Percentiles rank a stretch among this genome's conserved stretches.
These are phyloP conservation scores for Platygyra sinensis DNA, from an alignment of 64 coral and sea anemone species.

Conservation along the genomic window DNA sequence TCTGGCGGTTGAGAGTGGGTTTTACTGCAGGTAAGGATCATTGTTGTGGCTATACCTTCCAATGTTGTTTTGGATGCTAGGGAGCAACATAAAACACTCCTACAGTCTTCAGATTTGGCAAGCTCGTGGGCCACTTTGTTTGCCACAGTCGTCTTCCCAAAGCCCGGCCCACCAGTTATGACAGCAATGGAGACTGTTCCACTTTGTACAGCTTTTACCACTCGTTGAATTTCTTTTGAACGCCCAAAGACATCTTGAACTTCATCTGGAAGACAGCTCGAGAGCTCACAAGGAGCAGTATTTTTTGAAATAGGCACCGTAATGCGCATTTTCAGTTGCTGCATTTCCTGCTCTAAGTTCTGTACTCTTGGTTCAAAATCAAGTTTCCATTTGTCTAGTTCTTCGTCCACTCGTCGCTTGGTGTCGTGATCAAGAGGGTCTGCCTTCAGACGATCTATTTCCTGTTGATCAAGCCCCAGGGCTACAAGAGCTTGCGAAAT, in stretches of 20 bases:
- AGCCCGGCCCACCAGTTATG: conserved; percentile 65
- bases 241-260: conserved; percentile 33
- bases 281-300: background rate
- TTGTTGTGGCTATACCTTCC: conserved; percentile 17
- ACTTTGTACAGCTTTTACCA: background rate
- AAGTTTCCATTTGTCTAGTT: background rate
- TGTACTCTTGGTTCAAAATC: conserved; percentile 1
- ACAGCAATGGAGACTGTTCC: background rate
- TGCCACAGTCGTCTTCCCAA: conserved; percentile 69
- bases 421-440: conserved; percentile 28
- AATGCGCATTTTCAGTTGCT: background rate
- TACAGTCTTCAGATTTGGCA: background rate
- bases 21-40: conserved; percentile 44
- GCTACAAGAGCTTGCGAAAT: conserved; percentile 27
- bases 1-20: conserved; percentile 34
- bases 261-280: conserved; percentile 37
- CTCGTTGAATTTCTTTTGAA: background rate
- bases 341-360: background rate
- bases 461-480: conserved; percentile 19
- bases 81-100: conserved; percentile 22
- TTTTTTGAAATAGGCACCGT: background rate
- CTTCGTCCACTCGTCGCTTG: conserved; percentile 9
- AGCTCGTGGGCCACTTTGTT: conserved; percentile 55
- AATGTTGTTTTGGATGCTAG: conserved; percentile 10
- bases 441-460: conserved; percentile 41